These are phyloP conservation scores for Yponomeuta sedellus DNA, from an alignment of 2,888 invertebrate species.

Conservation along the genomic window DNA sequence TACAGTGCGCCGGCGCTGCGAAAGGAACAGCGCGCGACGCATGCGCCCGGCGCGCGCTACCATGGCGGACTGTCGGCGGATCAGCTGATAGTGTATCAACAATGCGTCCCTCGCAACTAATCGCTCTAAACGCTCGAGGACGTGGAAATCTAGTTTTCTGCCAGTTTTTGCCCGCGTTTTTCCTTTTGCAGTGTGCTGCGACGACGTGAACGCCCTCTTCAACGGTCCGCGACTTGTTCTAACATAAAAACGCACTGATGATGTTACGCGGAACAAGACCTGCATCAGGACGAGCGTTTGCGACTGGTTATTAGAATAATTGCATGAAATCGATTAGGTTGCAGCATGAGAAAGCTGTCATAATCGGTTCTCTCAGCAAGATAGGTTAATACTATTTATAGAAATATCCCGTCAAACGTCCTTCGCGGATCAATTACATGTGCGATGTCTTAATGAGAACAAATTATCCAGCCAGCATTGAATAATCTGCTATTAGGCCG, in stretches of 20 bases:
- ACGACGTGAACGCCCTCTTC: slow-evolving; percentile 45
- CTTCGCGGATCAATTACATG: slow-evolving; percentile 12
- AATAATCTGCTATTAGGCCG: not conserved
- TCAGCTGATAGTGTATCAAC: slow-evolving; percentile 74
- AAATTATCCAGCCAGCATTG: slow-evolving; percentile 5
- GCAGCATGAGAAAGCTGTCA: slow-evolving; percentile 5
- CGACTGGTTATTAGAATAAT: slow-evolving; percentile 48
- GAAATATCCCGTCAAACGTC: not conserved
- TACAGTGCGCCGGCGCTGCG: slow-evolving; percentile 29
- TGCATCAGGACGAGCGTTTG: slow-evolving; percentile 42
- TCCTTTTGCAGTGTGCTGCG: slow-evolving; percentile 34
- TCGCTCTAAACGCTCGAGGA: slow-evolving; percentile 62
- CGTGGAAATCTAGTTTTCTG: slow-evolving; percentile 68
- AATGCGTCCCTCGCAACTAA: slow-evolving; percentile 61
- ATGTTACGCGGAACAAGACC: slow-evolving; percentile 59
- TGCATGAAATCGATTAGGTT: slow-evolving; percentile 52
- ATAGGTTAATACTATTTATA: slow-evolving; percentile 7
- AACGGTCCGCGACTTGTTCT: slow-evolving; percentile 38
- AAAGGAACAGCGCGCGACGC: slow-evolving; percentile 29
- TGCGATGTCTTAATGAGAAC: slow-evolving; percentile 9
- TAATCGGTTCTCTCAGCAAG: slow-evolving; percentile 2
- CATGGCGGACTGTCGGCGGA: slow-evolving; percentile 63
- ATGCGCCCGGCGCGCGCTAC: slow-evolving; percentile 65
- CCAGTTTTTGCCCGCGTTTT: slow-evolving; percentile 50
- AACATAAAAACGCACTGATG: slow-evolving; percentile 49